Base-by-base conservation (phyloP, 2,888 invertebrate species). In the Aphodius sticticus region DNA sequence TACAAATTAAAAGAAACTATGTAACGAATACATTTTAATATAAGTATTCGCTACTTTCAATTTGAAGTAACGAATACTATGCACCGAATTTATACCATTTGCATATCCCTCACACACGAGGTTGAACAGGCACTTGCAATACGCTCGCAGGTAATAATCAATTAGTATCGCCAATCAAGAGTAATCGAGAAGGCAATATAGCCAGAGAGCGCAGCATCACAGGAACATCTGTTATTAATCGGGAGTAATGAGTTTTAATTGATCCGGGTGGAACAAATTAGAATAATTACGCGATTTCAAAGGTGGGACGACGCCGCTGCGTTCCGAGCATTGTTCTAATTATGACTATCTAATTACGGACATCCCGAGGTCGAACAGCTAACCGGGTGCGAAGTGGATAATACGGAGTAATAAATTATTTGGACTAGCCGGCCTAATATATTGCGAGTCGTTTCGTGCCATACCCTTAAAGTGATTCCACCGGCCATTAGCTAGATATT, bases 161-260 rank as follows among this genome's bases (percentile, higher is more conserved):
- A 53, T 53, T 53, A 53, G 3, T 7, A 12, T 53, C 53, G 53
- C 12, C 6, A 53, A 53, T 53, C 53, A 5, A 12, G 12, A 53
- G 53, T 12, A 9, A 12, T 53, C 12, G 7, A 12, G 12, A 9
- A 2, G 9, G 53, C 12, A 53, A 53, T 53, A 53, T 12, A 1
- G 53, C 1, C 12, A 3, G 53, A 53, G 53, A 12, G 53, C 53
- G 53, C 3, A 7, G 53, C 53, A 12, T 12, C 2, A 12, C 53
- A 53, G 53, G 53, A 53, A 53, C 53, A 53, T 53, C 53, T 53
- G 53, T 53, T 53, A 53, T 53, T 53, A 53, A 53, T 53, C 53
- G 53, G 9, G 53, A 53, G 53, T 53, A 53, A 53, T 53, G 53
- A 53, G 53, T 53, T 53, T 9, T 9, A 53, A 53, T 53, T 53